Percentiles rank a stretch among this genome's conserved stretches.
Conservation (phyloP, 2,113 vertebrate species). For the Puffinus mauretanicus region DNA sequence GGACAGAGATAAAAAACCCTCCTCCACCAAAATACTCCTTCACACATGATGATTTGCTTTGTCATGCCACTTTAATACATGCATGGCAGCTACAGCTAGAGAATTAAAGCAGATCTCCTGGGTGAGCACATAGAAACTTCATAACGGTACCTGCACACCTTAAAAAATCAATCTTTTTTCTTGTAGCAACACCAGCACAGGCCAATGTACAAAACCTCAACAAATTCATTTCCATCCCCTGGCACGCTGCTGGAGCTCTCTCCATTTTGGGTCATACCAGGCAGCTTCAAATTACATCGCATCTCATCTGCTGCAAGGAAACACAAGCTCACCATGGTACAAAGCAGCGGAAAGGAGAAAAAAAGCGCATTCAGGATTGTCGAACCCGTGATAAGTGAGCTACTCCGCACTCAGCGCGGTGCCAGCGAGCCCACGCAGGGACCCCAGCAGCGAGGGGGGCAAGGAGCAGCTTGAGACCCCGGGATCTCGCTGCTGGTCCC, state of each 20-base stretch:
- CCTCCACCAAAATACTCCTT: not conserved
- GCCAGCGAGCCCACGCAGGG: not conserved
- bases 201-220: not conserved
- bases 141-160: not conserved
- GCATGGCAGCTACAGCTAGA: not conserved
- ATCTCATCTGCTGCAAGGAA: not conserved
- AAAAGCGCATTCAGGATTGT: fast-evolving
- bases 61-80: conserved; percentile 15
- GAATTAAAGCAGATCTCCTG: not conserved
- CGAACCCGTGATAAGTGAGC: fast-evolving
- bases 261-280: conserved; percentile 45
- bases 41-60: conserved; percentile 22
- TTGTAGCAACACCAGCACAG: not conserved
- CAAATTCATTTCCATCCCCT: not conserved
- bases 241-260: not conserved
- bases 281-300: conserved; percentile 3
- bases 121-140: not conserved
- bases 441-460: fast-evolving
- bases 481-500: not conserved
- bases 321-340: not conserved
- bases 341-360: not conserved
- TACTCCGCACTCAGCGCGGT: fast-evolving
- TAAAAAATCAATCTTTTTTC: not conserved
- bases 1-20: not conserved
- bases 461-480: fast-evolving